Percentiles rank a stretch among this genome's conserved stretches.
Conservation (phyloP, 2,888 invertebrate genomes). For the Diachrysia chrysitis region DNA sequence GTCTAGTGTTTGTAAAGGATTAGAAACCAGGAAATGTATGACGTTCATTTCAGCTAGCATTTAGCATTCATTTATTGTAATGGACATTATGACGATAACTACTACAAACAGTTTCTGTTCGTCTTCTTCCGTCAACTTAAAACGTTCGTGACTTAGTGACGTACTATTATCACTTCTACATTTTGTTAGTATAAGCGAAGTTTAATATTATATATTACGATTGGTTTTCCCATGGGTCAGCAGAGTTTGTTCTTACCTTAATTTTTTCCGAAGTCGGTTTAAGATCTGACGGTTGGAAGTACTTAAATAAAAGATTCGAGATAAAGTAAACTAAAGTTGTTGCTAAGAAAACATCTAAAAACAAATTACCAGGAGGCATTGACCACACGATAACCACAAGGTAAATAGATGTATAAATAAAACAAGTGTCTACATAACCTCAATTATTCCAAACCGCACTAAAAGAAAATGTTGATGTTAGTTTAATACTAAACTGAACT, state of each 20-base stretch:
- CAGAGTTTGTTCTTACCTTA: neutral
- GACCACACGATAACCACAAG: slow-evolving; percentile 1
- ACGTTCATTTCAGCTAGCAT: slow-evolving; percentile 21
- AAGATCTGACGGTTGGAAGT: neutral
- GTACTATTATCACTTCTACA: slow-evolving; percentile 7
- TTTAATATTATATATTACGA: neutral
- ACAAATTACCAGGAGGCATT: neutral
- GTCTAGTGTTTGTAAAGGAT: slow-evolving; percentile 31
- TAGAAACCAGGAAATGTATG: slow-evolving; percentile 34
- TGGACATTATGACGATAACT: slow-evolving; percentile 25
- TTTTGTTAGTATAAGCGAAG: neutral
- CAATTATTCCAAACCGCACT: neutral
- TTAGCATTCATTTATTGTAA: slow-evolving; percentile 36
- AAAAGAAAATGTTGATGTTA: neutral
- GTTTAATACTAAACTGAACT: neutral
- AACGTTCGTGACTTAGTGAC: slow-evolving; percentile 8
- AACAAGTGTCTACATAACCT: neutral
- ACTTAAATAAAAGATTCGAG: neutral
- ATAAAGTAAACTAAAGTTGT: neutral
- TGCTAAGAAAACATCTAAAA: neutral
- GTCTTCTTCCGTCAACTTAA: slow-evolving; percentile 17
- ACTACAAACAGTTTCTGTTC: slow-evolving; percentile 39
- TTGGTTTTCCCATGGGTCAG: neutral
- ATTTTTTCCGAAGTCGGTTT: neutral
- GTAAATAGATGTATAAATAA: neutral